Conservation (phyloP, 2,797 vertebrate species). For the Premnoplex brunnescens region DNA sequence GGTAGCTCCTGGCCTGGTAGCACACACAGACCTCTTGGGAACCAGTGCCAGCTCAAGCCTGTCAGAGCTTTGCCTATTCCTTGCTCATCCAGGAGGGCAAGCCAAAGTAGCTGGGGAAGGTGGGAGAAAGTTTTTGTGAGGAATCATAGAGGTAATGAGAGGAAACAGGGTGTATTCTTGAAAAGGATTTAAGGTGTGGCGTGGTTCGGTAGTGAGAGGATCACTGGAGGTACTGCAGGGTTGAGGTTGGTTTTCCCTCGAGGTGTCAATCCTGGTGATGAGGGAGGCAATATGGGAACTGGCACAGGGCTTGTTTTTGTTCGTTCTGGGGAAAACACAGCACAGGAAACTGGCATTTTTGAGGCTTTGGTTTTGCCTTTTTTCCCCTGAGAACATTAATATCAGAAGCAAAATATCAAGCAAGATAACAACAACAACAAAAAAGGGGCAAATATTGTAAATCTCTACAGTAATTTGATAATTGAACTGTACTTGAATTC, state of each 20-base stretch:
- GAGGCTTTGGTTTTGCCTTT: background rate
- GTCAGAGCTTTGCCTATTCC: background rate
- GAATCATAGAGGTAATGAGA: background rate
- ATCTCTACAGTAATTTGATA: background rate
- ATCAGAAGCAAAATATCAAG: background rate
- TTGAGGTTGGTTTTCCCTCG: background rate
- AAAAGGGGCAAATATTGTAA: background rate
- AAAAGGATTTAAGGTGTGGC: background rate
- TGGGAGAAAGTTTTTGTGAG: background rate
- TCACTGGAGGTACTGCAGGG: background rate
- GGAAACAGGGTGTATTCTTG: background rate
- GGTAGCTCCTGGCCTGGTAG: background rate
- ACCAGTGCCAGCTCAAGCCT: background rate
- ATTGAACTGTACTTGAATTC: background rate
- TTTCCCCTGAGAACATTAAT: background rate
- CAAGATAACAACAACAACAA: background rate
- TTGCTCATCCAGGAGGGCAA: background rate
- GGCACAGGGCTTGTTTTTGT: background rate
- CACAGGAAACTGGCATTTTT: background rate
- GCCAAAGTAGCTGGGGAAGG: background rate
- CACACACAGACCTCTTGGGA: background rate
- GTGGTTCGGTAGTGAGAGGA: background rate
- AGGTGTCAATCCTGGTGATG: background rate
- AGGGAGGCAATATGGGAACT: background rate
- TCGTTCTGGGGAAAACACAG: background rate